Conservation (phyloP, 1,140 invertebrate species). For the Drosophila watanabei region DNA sequence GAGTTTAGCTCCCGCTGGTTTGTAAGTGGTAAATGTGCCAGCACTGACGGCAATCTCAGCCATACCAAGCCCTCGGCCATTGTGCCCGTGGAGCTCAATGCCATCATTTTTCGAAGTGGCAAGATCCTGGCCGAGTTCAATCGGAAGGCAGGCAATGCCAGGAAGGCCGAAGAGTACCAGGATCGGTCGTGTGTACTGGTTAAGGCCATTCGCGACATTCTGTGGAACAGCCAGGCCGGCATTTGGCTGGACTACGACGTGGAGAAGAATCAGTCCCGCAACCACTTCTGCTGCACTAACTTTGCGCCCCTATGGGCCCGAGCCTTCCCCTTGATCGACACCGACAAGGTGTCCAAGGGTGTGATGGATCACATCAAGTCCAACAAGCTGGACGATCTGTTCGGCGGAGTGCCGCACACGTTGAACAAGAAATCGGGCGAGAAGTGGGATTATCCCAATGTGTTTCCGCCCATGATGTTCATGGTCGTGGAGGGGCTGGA, state of each 20-base stretch:
- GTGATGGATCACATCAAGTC: constrained; percentile 91
- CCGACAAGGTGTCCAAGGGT: constrained; percentile 89
- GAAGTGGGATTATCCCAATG: constrained; percentile 98
- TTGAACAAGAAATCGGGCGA: constrained; percentile 91
- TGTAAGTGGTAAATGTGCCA: constrained; percentile 86
- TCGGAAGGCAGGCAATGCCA: constrained; percentile 87
- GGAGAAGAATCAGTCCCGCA: constrained; percentile 89
- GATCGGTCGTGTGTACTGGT: constrained; percentile 88
- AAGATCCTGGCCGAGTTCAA: constrained; percentile 91
- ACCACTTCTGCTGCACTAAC: constrained; percentile 96
- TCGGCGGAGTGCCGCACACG: constrained; percentile 92
- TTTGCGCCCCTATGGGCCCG: constrained; percentile 94
- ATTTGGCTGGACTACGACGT: constrained; percentile 95
- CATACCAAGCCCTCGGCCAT: constrained; percentile 92
- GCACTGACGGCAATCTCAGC: constrained; percentile 90
- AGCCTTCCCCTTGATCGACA: constrained; percentile 88
- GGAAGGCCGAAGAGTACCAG: constrained; percentile 88
- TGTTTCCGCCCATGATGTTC: constrained; percentile 95
- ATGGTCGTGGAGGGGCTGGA: constrained; percentile 92
- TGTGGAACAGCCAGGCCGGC: constrained; percentile 95
- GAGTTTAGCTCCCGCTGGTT: constrained; percentile 98
- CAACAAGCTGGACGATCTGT: constrained; percentile 88
- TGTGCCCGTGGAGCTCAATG: constrained; percentile 95
- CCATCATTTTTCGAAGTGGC: constrained; percentile 94
- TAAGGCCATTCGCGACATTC: constrained; percentile 87